These are phyloP conservation scores for Podarcis raffonei DNA, from an alignment of 2,113 vertebrate genomes.

Conservation along the genomic window DNA sequence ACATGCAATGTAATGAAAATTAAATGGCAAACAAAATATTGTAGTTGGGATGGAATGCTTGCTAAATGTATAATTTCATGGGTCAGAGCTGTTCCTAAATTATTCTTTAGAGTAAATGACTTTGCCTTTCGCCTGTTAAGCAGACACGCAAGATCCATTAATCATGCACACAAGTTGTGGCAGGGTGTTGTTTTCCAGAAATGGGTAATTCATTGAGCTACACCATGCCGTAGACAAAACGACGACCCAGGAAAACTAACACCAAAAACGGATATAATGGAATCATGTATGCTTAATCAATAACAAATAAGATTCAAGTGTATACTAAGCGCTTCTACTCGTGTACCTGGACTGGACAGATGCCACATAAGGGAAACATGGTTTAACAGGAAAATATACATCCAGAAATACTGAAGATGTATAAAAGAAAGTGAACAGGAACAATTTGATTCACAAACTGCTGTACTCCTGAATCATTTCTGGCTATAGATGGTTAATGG, in stretches of 20 bases:
- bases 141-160: conserved; percentile 12
- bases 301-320: background rate
- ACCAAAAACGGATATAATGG: background rate
- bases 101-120: conserved; percentile 15
- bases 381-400: background rate
- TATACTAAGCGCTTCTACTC: background rate
- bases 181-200: conserved; percentile 49
- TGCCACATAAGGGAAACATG: background rate
- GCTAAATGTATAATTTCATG: conserved; percentile 25
- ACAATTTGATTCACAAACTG: background rate
- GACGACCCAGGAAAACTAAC: background rate
- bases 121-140: background rate
- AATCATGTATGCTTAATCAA: background rate
- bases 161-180: conserved; percentile 40
- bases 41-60: background rate
- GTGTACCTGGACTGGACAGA: background rate
- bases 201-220: conserved; percentile 31
- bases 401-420: background rate
- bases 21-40: conserved; percentile 29
- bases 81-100: conserved; percentile 29
- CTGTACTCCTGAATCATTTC: no score
- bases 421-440: background rate
- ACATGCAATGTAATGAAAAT: conserved; percentile 33
- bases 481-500: background rate
- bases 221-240: background rate